Evolutionary conservation across 1,140 invertebrate species (phyloP), one percentile per base, ranked within the genome.

Genomic region (Lepidostoma basale): DNA sequence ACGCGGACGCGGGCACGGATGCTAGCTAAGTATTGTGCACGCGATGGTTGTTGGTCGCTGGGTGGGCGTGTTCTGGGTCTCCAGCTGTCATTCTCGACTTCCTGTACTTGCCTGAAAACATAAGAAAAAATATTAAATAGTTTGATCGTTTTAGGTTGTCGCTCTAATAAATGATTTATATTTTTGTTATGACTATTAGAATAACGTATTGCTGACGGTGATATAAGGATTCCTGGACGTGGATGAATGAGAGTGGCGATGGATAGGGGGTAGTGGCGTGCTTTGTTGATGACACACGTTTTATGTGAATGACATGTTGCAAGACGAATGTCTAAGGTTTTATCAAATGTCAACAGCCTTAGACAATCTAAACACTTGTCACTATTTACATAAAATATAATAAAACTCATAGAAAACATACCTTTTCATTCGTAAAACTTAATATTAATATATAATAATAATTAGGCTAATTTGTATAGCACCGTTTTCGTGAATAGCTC

Each of bases 21-120:
- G 25, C 22, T 56, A 30, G 52, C 59, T 62, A 62, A 28, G 59
- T 52, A 22, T 49, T 9, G n/a, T 62, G 22, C 6, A 59, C 26
- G 33, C 69, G 36, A 26, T 71, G 69, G 22, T 71, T 71, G 20
- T 71, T 71, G 33, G 64, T 64, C 2, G 69, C 52, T 6, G 44
- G 30, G 8, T 25, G 18, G 22, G 54, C 63, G 30, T 52, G 16
- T 56, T 71, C 69, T 4, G 65, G 45, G 39, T 67, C 69, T 1
- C 20, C 26, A 5, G 52, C 30, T 45, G 65, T 42, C 20, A 44
- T 33, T 49, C 28, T 62, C n/a, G 58, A 59, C 22, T 71, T 71
- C 42, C 49, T 67, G 26, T 71, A 71, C 64, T 71, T 71, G 30
- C 44, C 69, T 71, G 23, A 18, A 71, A 71, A 23, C 10, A 28